Conservation (phyloP, 2,797 vertebrate genomes). For the Sternotherus odoratus region DNA sequence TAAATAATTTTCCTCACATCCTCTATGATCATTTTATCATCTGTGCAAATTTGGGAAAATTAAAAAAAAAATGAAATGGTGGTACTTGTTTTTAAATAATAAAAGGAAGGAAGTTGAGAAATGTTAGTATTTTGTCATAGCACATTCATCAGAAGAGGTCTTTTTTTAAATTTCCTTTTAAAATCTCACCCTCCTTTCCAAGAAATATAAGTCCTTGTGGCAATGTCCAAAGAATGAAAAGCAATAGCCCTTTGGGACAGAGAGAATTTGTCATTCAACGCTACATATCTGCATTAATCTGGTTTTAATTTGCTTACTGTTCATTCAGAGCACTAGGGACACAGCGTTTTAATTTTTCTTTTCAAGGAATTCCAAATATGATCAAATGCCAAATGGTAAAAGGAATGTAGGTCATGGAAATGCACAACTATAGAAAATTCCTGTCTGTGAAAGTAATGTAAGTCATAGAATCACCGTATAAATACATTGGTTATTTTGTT, state of each 20-base stretch:
- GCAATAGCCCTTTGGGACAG: constrained; percentile 57
- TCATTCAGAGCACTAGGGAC: constrained; percentile 37
- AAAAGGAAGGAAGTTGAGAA: not conserved
- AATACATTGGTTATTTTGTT: constrained; percentile 74
- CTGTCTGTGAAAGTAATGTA: constrained; percentile 42
- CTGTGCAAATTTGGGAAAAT: not conserved
- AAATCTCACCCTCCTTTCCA: constrained; percentile 22
- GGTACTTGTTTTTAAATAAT: not conserved
- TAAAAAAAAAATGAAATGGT: not conserved
- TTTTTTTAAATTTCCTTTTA: constrained; percentile 19
- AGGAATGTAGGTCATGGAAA: constrained; percentile 53
- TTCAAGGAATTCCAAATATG: constrained; percentile 71
- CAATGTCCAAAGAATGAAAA: constrained; percentile 58
- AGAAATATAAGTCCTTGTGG: constrained; percentile 55
- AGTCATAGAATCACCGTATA: constrained; percentile 25
- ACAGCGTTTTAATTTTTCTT: constrained; percentile 34
- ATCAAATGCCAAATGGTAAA: constrained; percentile 57
- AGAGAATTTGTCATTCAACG: constrained; percentile 64
- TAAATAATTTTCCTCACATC: not conserved
- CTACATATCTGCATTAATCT: constrained; percentile 64
- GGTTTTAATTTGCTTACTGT: constrained; percentile 76
- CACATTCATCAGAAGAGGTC: not conserved
- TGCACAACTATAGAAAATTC: constrained; percentile 31
- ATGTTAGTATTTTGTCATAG: constrained; percentile 11
- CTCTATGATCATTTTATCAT: not conserved